Evolutionary conservation across 1,140 invertebrate species (phyloP), one percentile per base, ranked within the genome.

Genomic region (Ips nitidus): DNA sequence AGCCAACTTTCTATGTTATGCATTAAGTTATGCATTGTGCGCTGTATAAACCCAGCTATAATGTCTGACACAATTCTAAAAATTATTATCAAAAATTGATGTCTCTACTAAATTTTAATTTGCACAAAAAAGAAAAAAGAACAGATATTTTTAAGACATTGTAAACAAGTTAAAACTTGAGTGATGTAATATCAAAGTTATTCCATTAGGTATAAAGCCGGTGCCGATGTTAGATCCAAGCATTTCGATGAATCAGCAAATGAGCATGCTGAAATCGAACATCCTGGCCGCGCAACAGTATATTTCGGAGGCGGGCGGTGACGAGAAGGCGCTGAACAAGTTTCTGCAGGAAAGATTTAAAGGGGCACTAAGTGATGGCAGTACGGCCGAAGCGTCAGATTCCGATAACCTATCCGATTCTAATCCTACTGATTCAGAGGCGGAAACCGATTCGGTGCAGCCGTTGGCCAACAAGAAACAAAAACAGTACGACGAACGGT

Each of bases 201-300:
- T 59, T 41, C 40, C 2, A 7, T 8, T 38, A 80, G 79, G 79
- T 69, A 85, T 87, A 52, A 88, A 87, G 77, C 86, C 86, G 8
- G 83, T 84, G n/a, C 84, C 84, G 36, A 81, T 83, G 22, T 77
- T 85, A 62, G 85, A 86, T 73, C 84, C 84, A 2, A 86, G 80
- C 62, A 82, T 82, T 41, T 83, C 85, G 6, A 81, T 86, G 73
- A 83, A 85, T 60, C 86, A 87, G 61, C 86, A 87, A 73, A 85
- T 87, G 52, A 86, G 83, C 38, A 74, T 86, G 52, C 80, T 87
- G n/a, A 85, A 86, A 72, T 84, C 86, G 4, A 87, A 86, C 75
- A 85, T 87, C 59, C 76, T 86, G 39, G 85, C 85, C 3, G 84
- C 84, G 5, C 85, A 86, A 63, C 79, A 85, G 66, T 84, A 85